Conservation (phyloP, 2,797 vertebrate genomes). For the Acrocephalus scirpaceus region DNA sequence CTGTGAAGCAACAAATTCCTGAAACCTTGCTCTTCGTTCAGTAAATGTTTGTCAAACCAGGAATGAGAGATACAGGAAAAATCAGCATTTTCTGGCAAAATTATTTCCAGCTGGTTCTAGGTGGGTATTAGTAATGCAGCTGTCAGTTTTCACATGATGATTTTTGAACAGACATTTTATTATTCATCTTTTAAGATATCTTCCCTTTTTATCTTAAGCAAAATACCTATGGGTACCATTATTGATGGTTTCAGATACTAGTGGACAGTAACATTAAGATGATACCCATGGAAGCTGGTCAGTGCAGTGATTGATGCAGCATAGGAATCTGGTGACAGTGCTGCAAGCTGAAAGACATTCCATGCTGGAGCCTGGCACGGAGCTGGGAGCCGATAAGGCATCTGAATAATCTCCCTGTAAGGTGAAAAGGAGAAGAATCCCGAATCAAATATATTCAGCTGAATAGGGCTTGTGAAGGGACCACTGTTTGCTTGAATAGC, state of each 20-base stretch:
- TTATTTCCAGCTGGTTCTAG: background rate
- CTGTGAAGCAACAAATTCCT: slow-evolving; percentile 27
- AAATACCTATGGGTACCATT: background rate
- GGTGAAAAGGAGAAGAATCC: background rate
- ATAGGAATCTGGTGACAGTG: background rate
- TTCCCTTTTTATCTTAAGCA: background rate
- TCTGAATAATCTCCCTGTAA: background rate
- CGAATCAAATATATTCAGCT: background rate
- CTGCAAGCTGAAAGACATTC: background rate
- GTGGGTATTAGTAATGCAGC: background rate
- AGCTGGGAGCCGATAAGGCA: background rate
- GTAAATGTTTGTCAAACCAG: slow-evolving; percentile 42
- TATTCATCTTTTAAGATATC: background rate
- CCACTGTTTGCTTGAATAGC: background rate
- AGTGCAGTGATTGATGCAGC: accelerated
- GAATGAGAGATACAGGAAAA: slow-evolving; percentile 24
- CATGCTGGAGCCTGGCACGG: background rate
- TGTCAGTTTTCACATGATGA: background rate
- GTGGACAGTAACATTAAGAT: background rate
- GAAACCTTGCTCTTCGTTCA: slow-evolving; percentile 21
- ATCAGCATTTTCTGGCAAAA: background rate
- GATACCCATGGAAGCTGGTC: background rate
- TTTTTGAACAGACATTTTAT: background rate
- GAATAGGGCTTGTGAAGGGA: background rate
- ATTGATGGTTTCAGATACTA: background rate